phyloP scores from a whole-genome alignment of 2,888 invertebrate genomes.

The Mythimna vitellina region DNA sequence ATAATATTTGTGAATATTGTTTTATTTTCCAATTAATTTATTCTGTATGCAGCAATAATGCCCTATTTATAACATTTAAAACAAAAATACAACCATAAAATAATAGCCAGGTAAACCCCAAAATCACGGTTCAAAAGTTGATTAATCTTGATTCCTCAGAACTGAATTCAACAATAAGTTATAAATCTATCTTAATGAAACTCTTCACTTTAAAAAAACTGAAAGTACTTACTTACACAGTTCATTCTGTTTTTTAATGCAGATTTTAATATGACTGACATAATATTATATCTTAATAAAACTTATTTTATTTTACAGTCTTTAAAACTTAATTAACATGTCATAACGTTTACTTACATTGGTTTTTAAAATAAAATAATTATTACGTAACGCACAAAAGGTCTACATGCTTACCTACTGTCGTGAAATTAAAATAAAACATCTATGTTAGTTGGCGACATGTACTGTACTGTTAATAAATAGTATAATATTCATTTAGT shows the following conservation, averaged over 20 bases:
- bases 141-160: neutral
- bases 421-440: slow-evolving; percentile 46
- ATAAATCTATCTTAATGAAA: slow-evolving; percentile 8
- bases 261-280: slow-evolving; percentile 35
- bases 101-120: neutral
- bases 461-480: slow-evolving; percentile 71
- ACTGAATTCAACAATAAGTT: neutral
- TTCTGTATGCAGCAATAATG: slow-evolving; percentile 35
- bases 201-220: slow-evolving; percentile 4
- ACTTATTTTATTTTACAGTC: slow-evolving; percentile 17
- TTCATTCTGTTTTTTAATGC: slow-evolving; percentile 13
- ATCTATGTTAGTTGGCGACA: slow-evolving; percentile 63
- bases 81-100: neutral
- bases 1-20: slow-evolving; percentile 76
- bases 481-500: slow-evolving; percentile 76
- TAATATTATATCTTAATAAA: slow-evolving; percentile 9
- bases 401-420: slow-evolving; percentile 65
- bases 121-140: neutral
- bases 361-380: slow-evolving; percentile 38
- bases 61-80: neutral
- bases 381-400: slow-evolving; percentile 69
- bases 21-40: slow-evolving; percentile 67
- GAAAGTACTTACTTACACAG: slow-evolving; percentile 21
- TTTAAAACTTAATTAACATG: slow-evolving; percentile 16
- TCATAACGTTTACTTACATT: slow-evolving; percentile 20